Conservation (phyloP, 2,888 invertebrate genomes). For the Anorthoa munda region DNA sequence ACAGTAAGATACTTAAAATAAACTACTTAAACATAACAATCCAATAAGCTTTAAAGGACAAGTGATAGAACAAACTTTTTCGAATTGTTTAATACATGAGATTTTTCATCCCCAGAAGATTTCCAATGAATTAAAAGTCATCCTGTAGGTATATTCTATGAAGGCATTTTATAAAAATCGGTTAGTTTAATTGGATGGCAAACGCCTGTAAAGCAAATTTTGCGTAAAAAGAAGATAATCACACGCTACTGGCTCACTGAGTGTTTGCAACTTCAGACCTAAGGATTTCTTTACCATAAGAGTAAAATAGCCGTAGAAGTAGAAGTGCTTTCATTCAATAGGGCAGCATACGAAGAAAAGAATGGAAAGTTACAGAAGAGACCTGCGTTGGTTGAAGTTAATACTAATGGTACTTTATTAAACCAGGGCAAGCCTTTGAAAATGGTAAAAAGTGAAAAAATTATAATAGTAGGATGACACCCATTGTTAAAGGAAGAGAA, state of each 20-base stretch:
- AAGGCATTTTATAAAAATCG: background rate
- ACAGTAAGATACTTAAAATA: too few species aligned
- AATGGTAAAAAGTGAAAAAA: too few species aligned
- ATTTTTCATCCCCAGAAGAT: too few species aligned
- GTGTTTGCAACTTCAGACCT: background rate
- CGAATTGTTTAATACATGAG: too few species aligned
- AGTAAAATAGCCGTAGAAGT: background rate
- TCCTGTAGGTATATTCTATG: background rate
- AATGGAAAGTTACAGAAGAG: background rate
- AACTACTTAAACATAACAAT: too few species aligned
- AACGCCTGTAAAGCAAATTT: background rate
- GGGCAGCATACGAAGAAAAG: background rate
- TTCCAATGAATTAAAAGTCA: background rate
- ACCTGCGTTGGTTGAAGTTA: too few species aligned
- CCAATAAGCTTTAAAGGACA: too few species aligned
- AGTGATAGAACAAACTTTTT: too few species aligned
- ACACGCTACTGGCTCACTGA: background rate
- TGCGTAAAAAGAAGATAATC: background rate
- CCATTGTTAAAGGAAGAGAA: too few species aligned
- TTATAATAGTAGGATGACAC: too few species aligned
- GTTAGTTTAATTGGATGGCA: background rate
- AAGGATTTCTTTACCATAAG: background rate
- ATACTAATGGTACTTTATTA: too few species aligned
- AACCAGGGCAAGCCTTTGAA: too few species aligned
- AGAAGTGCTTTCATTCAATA: background rate